Percentiles rank a stretch among this genome's conserved stretches.
phyloP scores from a whole-genome alignment of 2,797 vertebrate genomes.

The Tiaroga cobitis region DNA sequence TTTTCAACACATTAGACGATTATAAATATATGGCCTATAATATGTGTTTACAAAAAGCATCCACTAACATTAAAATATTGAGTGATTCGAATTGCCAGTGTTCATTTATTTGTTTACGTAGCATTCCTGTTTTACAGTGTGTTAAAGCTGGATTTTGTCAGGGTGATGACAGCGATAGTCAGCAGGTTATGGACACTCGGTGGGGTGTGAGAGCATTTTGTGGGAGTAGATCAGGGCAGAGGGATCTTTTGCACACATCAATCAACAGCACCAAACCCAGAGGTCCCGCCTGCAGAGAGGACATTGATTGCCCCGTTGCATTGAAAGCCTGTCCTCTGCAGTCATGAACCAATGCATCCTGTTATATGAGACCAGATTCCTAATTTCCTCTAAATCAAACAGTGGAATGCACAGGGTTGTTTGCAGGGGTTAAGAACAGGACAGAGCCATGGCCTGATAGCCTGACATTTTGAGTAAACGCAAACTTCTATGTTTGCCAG shows the following conservation, averaged over 20 bases:
- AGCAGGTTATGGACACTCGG: slow-evolving; percentile 47
- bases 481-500: background rate
- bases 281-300: slow-evolving; percentile 38
- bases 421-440: slow-evolving; percentile 15
- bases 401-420: slow-evolving; percentile 9
- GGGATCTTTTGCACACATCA: slow-evolving; percentile 54
- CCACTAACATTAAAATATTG: background rate
- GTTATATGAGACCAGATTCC: slow-evolving; percentile 37
- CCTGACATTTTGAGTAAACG: background rate
- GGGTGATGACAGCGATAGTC: slow-evolving; percentile 55
- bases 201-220: slow-evolving; percentile 49
- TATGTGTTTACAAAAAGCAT: background rate
- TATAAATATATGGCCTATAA: background rate
- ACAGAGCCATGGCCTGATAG: background rate
- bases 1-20: background rate
- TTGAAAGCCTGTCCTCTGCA: slow-evolving; percentile 48
- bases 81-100: background rate
- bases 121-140: slow-evolving; percentile 32
- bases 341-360: slow-evolving; percentile 45
- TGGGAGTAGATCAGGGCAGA: slow-evolving; percentile 45
- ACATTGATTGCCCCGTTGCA: slow-evolving; percentile 40
- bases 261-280: slow-evolving; percentile 54
- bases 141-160: slow-evolving; percentile 50
- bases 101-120: slow-evolving; percentile 1
- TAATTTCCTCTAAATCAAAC: slow-evolving; percentile 40